phyloP scores from a whole-genome alignment of 2,797 vertebrate genomes.

The Knipowitschia caucasica region DNA sequence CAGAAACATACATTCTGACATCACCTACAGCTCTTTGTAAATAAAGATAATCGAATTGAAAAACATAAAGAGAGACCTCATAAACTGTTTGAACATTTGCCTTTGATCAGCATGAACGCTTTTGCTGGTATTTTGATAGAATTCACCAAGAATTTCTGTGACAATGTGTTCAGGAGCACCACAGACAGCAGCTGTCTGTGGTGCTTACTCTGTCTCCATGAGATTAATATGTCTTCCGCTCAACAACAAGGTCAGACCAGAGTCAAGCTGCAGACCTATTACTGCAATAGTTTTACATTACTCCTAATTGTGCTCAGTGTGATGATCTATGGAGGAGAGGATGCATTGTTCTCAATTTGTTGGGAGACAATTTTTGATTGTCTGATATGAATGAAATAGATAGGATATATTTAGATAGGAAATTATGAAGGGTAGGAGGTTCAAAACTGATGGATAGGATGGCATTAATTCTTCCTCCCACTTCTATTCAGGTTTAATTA shows the following conservation, averaged over 20 bases:
- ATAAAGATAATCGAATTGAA: too few species aligned
- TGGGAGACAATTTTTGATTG: neutral
- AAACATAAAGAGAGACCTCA: neutral
- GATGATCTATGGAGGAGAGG: neutral
- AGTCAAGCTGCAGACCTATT: conserved; percentile 5
- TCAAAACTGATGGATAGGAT: too few species aligned
- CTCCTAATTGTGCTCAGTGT: neutral
- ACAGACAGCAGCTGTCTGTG: conserved; percentile 1
- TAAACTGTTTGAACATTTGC: neutral
- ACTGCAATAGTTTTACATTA: neutral
- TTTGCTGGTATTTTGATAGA: conserved; percentile 1
- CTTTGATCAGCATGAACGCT: neutral
- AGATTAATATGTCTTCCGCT: neutral
- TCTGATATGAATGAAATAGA: too few species aligned
- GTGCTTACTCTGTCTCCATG: conserved; percentile 8
- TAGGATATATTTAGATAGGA: too few species aligned
- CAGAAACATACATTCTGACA: too few species aligned
- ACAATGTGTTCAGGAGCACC: conserved; percentile 2
- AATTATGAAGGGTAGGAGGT: too few species aligned
- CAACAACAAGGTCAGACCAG: conserved; percentile 2
- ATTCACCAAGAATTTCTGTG: neutral
- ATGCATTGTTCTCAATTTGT: neutral
- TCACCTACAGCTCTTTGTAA: too few species aligned
- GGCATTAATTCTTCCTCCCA: too few species aligned
- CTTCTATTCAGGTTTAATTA: too few species aligned